Base-by-base conservation (phyloP, 1,140 invertebrate species). In the Caerostris darwini region DNA sequence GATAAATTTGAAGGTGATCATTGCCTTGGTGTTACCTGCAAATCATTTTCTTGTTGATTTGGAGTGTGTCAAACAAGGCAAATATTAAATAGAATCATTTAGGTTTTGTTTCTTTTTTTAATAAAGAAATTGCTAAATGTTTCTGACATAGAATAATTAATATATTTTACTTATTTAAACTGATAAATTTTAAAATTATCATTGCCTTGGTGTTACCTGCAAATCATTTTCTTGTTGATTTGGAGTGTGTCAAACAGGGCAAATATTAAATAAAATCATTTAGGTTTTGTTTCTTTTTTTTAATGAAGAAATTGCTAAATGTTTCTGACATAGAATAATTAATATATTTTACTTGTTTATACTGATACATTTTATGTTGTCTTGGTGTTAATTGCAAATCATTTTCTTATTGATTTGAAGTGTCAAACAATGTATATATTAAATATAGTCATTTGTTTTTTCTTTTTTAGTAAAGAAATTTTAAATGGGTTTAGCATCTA, bases 141-240 rank as follows among this genome's bases (percentile, higher is more conserved):
- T 77, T 77, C 8, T 77, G 8, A 77, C 19, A 77, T 77, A 34
- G n/a, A n/a, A n/a, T n/a, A n/a, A n/a, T 34, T 3, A 2, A n/a
- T 34, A 12, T n/a, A 77, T 77, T 5, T 8, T 77, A 5, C 14
- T 19, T 19, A 34, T 69, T n/a, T n/a, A n/a, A n/a, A n/a, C 7
- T 69, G n/a, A 3, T 69, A 3, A 0, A 69, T n/a, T 6, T 69
- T 7, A 5, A 19, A 6, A 19, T 34, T 50, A 7, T 50, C 1
- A 57, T 19, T 61, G 85, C 85, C 85, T 87, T 87, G 19, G 58
- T 87, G 58, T 81, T 61, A 88, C 34, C 5, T 64, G 10, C n/a
- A 53, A 6, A 19, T 58, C 8, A 56, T 3, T n/a, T n/a, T n/a
- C n/a, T 59, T n/a, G 14, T 56, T 19, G 5, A 53, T n/a, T 94